phyloP scores from a whole-genome alignment of 92 coral and sea anemone species.

The Epizoanthus ramosus region DNA sequence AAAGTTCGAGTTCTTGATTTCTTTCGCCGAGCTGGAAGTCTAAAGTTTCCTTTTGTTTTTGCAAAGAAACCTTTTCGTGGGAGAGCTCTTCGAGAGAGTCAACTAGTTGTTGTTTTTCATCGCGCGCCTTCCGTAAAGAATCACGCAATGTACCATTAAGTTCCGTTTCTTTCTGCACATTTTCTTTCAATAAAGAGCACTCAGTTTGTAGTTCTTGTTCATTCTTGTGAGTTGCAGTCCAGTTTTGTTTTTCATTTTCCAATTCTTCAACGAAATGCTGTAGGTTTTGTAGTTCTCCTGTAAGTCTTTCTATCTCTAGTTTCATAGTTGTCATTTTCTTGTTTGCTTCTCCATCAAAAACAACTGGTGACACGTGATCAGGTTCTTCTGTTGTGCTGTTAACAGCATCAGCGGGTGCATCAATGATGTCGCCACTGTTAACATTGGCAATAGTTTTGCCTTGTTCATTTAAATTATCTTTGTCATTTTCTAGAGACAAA shows the following conservation, averaged over 20 bases:
- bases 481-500: slow-evolving; percentile 43
- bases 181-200: slow-evolving; percentile 60
- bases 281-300: slow-evolving; percentile 50
- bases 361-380: slow-evolving; percentile 9
- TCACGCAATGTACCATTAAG: slow-evolving; percentile 75
- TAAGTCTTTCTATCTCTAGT: slow-evolving; percentile 19
- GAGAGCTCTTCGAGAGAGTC: slow-evolving; percentile 81
- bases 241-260: slow-evolving; percentile 78
- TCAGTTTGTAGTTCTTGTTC: slow-evolving; percentile 79
- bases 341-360: background rate
- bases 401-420: slow-evolving; percentile 17
- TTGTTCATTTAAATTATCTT: slow-evolving; percentile 35
- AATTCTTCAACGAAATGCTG: slow-evolving; percentile 60
- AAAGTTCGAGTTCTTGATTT: background rate
- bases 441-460: slow-evolving; percentile 33
- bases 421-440: slow-evolving; percentile 23
- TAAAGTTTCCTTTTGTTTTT: slow-evolving; percentile 33
- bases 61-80: slow-evolving; percentile 65
- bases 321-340: background rate
- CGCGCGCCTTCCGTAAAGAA: slow-evolving; percentile 83
- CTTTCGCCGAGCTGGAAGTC: slow-evolving; percentile 18
- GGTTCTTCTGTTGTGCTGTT: too few relatives aligned
- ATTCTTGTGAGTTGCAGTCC: slow-evolving; percentile 67
- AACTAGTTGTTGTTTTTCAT: slow-evolving; percentile 77
- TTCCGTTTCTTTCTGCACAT: slow-evolving; percentile 69